Conservation (phyloP, 1,140 invertebrate species). For the Limonius californicus region DNA sequence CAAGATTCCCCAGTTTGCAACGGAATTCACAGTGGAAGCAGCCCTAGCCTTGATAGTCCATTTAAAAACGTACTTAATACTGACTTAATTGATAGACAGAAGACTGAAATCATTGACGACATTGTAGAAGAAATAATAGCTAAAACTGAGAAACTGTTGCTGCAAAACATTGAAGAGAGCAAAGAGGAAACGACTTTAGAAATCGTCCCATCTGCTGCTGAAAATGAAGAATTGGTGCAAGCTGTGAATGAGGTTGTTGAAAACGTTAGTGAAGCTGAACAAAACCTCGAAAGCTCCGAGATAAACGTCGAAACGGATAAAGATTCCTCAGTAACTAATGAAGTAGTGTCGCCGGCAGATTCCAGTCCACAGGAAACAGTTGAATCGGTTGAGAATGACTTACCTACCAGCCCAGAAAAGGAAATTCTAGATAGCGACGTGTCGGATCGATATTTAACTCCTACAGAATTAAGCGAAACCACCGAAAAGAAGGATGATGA, state of each 20-base stretch:
- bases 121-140: conserved; percentile 57
- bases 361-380: conserved; percentile 47
- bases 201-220: conserved; percentile 49
- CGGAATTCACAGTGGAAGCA: conserved; percentile 41
- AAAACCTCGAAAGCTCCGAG: conserved; percentile 32
- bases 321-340: conserved; percentile 31
- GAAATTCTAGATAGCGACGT: conserved; percentile 43
- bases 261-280: conserved; percentile 34
- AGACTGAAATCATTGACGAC: conserved; percentile 54
- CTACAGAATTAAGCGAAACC: conserved; percentile 41
- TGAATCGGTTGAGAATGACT: conserved; percentile 22
- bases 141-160: conserved; percentile 56
- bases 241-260: conserved; percentile 51
- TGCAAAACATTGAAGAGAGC: conserved; percentile 33
- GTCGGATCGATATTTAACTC: conserved; percentile 44
- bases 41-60: conserved; percentile 41
- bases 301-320: conserved; percentile 31
- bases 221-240: conserved; percentile 53
- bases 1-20: conserved; percentile 41
- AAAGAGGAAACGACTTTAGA: conserved; percentile 27
- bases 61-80: conserved; percentile 23
- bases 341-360: conserved; percentile 25
- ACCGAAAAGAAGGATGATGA: conserved; percentile 36
- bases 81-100: conserved; percentile 49
- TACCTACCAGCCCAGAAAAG: conserved; percentile 35